Evolutionary conservation across 2,797 vertebrate genomes (phyloP).

Genomic region (Gadopsis bispinosus): DNA sequence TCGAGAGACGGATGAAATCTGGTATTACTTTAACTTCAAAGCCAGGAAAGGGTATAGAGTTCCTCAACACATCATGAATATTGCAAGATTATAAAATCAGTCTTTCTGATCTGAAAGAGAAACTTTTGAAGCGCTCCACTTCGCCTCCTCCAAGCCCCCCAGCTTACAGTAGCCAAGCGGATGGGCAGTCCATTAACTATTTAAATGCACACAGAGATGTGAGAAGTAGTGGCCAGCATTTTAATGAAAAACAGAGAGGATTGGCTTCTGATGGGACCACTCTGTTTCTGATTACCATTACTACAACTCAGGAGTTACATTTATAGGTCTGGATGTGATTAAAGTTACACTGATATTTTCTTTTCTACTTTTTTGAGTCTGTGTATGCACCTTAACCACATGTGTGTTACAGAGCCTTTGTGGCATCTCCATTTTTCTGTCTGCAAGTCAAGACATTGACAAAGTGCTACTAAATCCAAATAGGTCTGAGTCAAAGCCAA

Average conservation of each 20-base stretch:
- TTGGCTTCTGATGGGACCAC: slow-evolving; percentile 71
- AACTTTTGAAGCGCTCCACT: slow-evolving; percentile 78
- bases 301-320: slow-evolving; percentile 64
- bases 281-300: slow-evolving; percentile 82
- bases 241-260: slow-evolving; percentile 83
- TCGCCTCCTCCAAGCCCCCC: slow-evolving; percentile 38
- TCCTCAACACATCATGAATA: slow-evolving; percentile 86
- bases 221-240: slow-evolving; percentile 80
- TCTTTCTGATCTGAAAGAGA: slow-evolving; percentile 79
- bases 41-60: slow-evolving; percentile 74
- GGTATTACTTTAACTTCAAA: slow-evolving; percentile 80
- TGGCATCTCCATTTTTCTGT: slow-evolving; percentile 57
- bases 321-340: slow-evolving; percentile 73
- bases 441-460: slow-evolving; percentile 69
- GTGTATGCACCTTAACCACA: slow-evolving; percentile 38
- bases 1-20: slow-evolving; percentile 65
- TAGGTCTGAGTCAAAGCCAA: slow-evolving; percentile 66
- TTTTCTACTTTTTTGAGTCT: slow-evolving; percentile 48
- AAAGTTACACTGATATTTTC: slow-evolving; percentile 71
- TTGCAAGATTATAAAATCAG: slow-evolving; percentile 82
- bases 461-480: slow-evolving; percentile 72
- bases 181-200: slow-evolving; percentile 85
- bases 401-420: slow-evolving; percentile 27
- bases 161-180: slow-evolving; percentile 76
- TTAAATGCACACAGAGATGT: slow-evolving; percentile 83